These are phyloP conservation scores for Sinocyclocheilus anophthalmus DNA, from an alignment of 2,113 vertebrate genomes.

Conservation along the genomic window DNA sequence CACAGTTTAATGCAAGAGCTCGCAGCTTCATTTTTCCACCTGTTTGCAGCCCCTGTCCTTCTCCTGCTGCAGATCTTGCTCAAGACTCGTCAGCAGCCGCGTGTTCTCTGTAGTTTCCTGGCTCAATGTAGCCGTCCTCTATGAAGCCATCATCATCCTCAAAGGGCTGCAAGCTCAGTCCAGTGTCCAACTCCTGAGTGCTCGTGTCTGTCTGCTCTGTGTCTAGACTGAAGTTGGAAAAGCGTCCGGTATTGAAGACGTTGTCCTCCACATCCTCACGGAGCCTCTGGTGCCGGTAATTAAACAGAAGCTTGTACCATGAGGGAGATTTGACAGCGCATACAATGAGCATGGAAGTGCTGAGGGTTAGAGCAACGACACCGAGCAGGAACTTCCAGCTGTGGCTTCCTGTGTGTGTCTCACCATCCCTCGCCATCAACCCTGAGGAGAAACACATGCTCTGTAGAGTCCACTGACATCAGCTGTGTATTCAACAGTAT, in stretches of 20 bases:
- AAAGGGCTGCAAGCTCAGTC: constrained; percentile 46
- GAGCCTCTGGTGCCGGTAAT: constrained; percentile 83
- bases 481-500: background rate
- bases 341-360: constrained; percentile 78
- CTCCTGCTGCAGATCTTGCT: background rate
- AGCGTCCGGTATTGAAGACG: constrained; percentile 64
- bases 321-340: constrained; percentile 82
- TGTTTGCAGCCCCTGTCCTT: too few relatives aligned
- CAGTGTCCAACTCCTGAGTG: constrained; percentile 54
- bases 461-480: background rate
- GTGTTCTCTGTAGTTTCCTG: constrained; percentile 60
- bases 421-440: background rate
- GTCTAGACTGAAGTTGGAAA: constrained; percentile 54
- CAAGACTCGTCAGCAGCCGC: background rate
- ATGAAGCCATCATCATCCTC: constrained; percentile 82
- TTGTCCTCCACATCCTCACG: constrained; percentile 75
- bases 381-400: constrained; percentile 84
- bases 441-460: constrained; percentile 40
- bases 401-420: constrained; percentile 68
- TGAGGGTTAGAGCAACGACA: constrained; percentile 75
- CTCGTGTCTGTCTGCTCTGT: constrained; percentile 63
- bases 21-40: too few relatives aligned
- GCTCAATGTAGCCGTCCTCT: constrained; percentile 87
- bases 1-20: background rate
- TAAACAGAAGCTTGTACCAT: constrained; percentile 83